phyloP scores from a whole-genome alignment of 1,140 invertebrate species.

The Nasonia giraulti region DNA sequence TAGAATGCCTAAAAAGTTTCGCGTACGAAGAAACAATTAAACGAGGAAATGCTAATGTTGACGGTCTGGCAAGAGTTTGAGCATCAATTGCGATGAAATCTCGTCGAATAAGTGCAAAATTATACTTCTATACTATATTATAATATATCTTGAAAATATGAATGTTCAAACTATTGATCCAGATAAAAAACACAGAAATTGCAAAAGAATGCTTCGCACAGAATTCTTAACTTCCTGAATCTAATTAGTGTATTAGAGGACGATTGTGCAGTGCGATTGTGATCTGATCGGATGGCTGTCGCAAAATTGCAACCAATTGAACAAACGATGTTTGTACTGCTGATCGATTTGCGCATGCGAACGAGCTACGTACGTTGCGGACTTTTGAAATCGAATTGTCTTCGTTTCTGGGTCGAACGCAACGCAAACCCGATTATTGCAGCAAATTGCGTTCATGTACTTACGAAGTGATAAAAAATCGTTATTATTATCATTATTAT shows the following conservation, averaged over 20 bases:
- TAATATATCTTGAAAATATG: background rate
- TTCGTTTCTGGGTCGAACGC: background rate
- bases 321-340: background rate
- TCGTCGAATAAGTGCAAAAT: background rate
- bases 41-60: no score
- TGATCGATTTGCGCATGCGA: conserved; percentile 18
- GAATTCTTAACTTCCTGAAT: background rate
- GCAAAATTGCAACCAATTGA: conserved; percentile 11
- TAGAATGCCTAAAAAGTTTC: conserved; percentile 1
- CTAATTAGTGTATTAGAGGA: background rate
- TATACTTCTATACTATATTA: background rate
- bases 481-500: conserved; percentile 54
- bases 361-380: background rate
- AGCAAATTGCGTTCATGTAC: conserved; percentile 46
- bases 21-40: no score
- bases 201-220: background rate
- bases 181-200: background rate
- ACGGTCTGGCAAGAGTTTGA: background rate
- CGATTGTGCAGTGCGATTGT: background rate
- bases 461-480: conserved; percentile 57
- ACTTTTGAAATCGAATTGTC: background rate
- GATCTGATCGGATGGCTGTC: background rate
- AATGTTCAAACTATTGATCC: background rate
- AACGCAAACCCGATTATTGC: background rate
- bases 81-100: background rate